These are phyloP conservation scores for Sebastolobus alascanus DNA, from an alignment of 2,797 vertebrate genomes.

Conservation along the genomic window DNA sequence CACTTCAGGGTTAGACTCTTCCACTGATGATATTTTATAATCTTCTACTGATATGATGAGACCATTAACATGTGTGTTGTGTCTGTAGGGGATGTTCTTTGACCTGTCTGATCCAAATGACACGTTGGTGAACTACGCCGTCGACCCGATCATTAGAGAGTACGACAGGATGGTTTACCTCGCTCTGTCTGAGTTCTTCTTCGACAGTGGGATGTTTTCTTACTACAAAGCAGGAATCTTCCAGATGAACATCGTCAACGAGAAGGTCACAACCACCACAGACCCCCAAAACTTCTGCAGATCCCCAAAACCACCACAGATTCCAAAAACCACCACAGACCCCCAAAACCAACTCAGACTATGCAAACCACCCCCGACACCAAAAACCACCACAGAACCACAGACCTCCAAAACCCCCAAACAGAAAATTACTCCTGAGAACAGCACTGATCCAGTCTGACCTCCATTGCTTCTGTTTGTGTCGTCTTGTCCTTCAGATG, in stretches of 20 bases:
- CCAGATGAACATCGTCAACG: slow-evolving; percentile 86
- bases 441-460: not conserved
- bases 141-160: slow-evolving; percentile 88
- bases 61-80: not conserved
- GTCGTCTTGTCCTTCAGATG: slow-evolving; percentile 83
- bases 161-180: slow-evolving; percentile 95
- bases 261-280: slow-evolving; percentile 82
- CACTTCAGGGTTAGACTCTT: slow-evolving; percentile 89
- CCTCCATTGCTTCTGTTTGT: not conserved
- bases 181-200: slow-evolving; percentile 95
- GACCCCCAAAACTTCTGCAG: not conserved
- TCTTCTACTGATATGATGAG: too few relatives aligned
- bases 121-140: slow-evolving; percentile 85
- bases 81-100: slow-evolving; percentile 88
- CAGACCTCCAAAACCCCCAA: not conserved
- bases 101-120: slow-evolving; percentile 79
- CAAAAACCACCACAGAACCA: not conserved
- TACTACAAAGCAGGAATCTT: slow-evolving; percentile 91
- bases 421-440: not conserved
- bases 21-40: too few relatives aligned
- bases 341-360: not conserved
- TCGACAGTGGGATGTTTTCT: slow-evolving; percentile 92
- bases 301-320: not conserved
- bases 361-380: not conserved
- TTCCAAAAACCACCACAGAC: not conserved